A percentile compares a stretch with the other conserved stretches of the same genome.
phyloP scores from a whole-genome alignment of 1,140 invertebrate species.

The Dysdera silvatica region DNA sequence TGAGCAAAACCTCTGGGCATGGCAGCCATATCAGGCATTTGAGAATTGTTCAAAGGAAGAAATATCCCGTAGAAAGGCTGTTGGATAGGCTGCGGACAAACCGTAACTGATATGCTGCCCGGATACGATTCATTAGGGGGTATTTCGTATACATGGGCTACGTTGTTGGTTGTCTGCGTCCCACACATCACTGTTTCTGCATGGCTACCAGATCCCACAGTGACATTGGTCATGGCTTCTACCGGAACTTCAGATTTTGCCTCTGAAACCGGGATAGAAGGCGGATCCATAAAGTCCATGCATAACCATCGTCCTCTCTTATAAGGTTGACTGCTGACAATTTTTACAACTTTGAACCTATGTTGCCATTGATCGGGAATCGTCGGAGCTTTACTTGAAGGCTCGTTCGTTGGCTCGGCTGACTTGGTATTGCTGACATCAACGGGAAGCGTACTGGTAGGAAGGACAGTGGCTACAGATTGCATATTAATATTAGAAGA shows the following conservation, averaged over 20 bases:
- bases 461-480: neutral
- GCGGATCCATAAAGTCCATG: conserved; percentile 87
- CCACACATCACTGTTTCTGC: conserved; percentile 2
- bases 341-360: conserved; percentile 91
- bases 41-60: conserved; percentile 25
- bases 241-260: conserved; percentile 18
- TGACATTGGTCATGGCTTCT: too few species aligned
- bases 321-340: conserved; percentile 89
- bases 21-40: conserved; percentile 22
- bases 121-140: conserved; percentile 16
- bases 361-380: conserved; percentile 38
- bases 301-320: conserved; percentile 88
- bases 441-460: neutral
- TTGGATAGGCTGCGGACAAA: conserved; percentile 11
- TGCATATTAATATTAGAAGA: neutral
- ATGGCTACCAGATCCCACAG: neutral
- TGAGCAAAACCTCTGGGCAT: neutral
- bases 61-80: conserved; percentile 30
- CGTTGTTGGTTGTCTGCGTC: conserved; percentile 10
- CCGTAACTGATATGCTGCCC: conserved; percentile 20
- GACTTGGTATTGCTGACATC: neutral
- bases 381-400: conserved; percentile 6
- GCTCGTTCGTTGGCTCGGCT: conserved; percentile 1
- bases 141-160: conserved; percentile 32
- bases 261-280: conserved; percentile 33